These are phyloP conservation scores for Thermophis baileyi DNA, from an alignment of 2,113 vertebrate species.

Conservation along the genomic window DNA sequence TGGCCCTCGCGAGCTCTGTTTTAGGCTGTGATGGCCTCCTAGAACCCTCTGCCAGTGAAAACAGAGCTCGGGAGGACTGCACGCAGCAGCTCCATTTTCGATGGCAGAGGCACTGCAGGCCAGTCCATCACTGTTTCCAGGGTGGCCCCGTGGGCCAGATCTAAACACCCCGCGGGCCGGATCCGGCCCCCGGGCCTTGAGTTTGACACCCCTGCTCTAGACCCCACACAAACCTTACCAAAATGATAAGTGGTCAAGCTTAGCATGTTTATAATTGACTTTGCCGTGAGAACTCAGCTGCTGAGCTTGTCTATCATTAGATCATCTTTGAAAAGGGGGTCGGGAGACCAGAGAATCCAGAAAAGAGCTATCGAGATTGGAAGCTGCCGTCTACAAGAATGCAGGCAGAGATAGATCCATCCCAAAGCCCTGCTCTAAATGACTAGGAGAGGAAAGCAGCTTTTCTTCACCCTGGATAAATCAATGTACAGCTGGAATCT, in stretches of 20 bases:
- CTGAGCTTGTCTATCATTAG: neutral
- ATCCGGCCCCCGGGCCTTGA: no score
- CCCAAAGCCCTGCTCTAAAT: neutral
- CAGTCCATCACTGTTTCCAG: no score
- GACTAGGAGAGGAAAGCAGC: neutral
- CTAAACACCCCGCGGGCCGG: no score
- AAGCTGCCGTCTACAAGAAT: neutral
- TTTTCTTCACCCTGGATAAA: neutral
- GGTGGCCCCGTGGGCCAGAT: no score
- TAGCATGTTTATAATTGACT: neutral
- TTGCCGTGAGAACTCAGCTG: neutral
- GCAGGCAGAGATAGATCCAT: neutral
- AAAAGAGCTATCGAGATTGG: neutral
- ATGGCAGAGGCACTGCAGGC: no score
- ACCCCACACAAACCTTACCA: neutral
- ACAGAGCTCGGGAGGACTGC: no score
- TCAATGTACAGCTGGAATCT: neutral
- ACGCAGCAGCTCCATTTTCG: no score
- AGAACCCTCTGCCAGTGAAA: no score
- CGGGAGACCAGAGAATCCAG: neutral
- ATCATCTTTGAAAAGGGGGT: neutral
- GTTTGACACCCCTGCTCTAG: no score
- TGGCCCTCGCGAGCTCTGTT: no score
- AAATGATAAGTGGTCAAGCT: neutral
- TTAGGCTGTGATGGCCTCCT: no score